phyloP scores from a whole-genome alignment of 2,888 invertebrate species.

The Limnephilus marmoratus region DNA sequence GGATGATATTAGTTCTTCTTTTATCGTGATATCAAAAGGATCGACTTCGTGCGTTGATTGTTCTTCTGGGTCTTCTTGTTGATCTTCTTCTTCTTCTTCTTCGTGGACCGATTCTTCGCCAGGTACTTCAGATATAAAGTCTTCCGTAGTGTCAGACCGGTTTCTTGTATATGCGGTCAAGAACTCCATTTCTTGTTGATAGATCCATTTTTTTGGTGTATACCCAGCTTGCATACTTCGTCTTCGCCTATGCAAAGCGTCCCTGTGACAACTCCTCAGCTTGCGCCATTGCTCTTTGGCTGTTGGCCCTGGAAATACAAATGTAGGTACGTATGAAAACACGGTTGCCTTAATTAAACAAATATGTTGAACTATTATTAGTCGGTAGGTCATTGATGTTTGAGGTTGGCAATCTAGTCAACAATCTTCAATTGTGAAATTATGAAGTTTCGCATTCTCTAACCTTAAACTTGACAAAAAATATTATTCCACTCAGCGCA shows the following conservation, averaged over 20 bases:
- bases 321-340: neutral
- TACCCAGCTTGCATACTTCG: neutral
- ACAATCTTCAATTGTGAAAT: neutral
- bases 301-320: neutral
- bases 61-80: neutral
- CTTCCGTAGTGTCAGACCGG: neutral
- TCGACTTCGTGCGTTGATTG: neutral
- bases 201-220: neutral
- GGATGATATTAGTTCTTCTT: neutral
- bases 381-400: no score
- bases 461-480: neutral
- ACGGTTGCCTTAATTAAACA: neutral
- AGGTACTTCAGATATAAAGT: neutral
- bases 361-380: no score
- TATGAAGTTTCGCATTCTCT: neutral
- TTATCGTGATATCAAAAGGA: neutral
- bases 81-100: neutral
- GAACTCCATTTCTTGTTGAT: neutral
- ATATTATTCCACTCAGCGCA: neutral
- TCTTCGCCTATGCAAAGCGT: neutral
- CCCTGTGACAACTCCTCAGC: neutral
- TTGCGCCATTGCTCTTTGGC: conserved; percentile 2
- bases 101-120: neutral
- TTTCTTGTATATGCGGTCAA: neutral
- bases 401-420: no score